Evolutionary conservation across 2,888 invertebrate species (phyloP).

Genomic region (Thelaira solivaga): DNA sequence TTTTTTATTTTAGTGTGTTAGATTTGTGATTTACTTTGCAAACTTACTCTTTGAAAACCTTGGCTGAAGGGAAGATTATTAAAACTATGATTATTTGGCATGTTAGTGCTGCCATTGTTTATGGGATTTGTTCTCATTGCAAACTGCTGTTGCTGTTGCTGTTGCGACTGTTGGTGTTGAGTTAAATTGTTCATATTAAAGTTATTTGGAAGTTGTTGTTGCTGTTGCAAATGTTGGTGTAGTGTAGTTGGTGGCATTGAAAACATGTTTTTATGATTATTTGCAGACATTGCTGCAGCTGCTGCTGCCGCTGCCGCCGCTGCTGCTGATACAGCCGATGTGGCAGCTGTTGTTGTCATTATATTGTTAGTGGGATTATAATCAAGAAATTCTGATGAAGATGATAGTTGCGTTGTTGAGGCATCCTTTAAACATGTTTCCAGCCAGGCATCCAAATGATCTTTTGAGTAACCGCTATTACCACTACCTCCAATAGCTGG

Average conservation of each 20-base stretch:
- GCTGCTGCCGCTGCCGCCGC: slow-evolving; percentile 63
- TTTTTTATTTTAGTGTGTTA: too few relatives aligned
- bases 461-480: slow-evolving; percentile 71
- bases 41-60: slow-evolving; percentile 74
- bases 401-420: slow-evolving; percentile 73
- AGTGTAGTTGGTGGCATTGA: slow-evolving; percentile 53
- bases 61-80: slow-evolving; percentile 71
- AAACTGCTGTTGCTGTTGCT: slow-evolving; percentile 68
- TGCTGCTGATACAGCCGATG: slow-evolving; percentile 63
- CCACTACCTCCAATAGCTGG: slow-evolving; percentile 58
- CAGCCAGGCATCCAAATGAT: slow-evolving; percentile 76
- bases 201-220: slow-evolving; percentile 60
- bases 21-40: neutral
- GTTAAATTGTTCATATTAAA: slow-evolving; percentile 58
- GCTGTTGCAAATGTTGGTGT: slow-evolving; percentile 61
- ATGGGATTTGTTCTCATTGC: slow-evolving; percentile 68
- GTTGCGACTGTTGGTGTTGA: slow-evolving; percentile 60
- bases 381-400: slow-evolving; percentile 76
- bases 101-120: slow-evolving; percentile 40
- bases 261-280: slow-evolving; percentile 62
- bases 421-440: slow-evolving; percentile 76
- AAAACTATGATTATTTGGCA: slow-evolving; percentile 62
- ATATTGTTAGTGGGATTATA: slow-evolving; percentile 71
- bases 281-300: slow-evolving; percentile 63
- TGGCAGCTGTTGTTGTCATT: slow-evolving; percentile 53